phyloP scores from a whole-genome alignment of 2,888 invertebrate species.

The Zhengitettix transpicula region DNA sequence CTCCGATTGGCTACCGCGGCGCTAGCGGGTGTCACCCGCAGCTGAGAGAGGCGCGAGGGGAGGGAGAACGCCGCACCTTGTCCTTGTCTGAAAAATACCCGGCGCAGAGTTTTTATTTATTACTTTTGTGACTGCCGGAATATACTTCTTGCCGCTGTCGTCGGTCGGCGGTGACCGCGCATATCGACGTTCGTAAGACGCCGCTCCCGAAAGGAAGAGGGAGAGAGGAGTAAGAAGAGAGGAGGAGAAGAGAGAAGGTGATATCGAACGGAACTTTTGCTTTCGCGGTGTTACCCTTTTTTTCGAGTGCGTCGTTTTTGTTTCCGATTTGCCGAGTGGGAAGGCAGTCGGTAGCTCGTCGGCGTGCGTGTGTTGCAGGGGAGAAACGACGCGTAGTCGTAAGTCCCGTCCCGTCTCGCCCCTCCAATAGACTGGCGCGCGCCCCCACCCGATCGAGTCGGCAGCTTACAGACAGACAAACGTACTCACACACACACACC shows the following conservation, averaged over 20 bases:
- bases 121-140: constrained; percentile 49
- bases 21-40: constrained; percentile 5
- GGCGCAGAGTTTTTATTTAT: constrained; percentile 49
- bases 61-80: not conserved
- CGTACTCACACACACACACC: not conserved
- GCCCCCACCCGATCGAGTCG: not conserved
- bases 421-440: not conserved
- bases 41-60: constrained; percentile 1
- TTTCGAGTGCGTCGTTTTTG: not conserved
- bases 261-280: not conserved
- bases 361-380: not conserved
- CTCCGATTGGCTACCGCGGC: constrained; percentile 6
- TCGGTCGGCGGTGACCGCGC: not conserved
- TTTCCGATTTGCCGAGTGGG: not conserved
- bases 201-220: not conserved
- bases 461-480: not conserved
- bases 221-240: not conserved
- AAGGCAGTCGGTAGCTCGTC: not conserved
- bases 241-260: not conserved
- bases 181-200: not conserved
- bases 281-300: not conserved
- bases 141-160: constrained; percentile 4
- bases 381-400: not conserved
- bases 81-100: not conserved
- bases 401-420: not conserved